These are phyloP conservation scores for Neodiprion virginianus DNA, from an alignment of 1,140 invertebrate genomes.

Conservation along the genomic window DNA sequence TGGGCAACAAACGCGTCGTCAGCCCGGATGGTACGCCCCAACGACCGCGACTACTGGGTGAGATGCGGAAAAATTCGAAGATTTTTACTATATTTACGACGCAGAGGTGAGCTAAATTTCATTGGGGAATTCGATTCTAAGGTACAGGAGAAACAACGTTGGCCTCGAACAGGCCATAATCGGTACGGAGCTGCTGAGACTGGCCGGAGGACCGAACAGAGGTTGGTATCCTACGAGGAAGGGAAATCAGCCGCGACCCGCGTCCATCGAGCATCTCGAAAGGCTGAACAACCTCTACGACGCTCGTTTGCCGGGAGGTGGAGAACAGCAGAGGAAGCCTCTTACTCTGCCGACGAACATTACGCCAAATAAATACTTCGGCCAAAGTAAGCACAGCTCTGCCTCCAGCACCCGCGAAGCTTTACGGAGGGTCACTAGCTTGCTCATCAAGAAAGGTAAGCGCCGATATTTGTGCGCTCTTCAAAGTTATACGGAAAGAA, in stretches of 20 bases:
- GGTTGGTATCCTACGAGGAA: conserved; percentile 81
- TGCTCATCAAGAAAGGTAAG: conserved; percentile 85
- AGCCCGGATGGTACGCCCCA: conserved; percentile 58
- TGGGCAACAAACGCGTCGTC: conserved; percentile 51
- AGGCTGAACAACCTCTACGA: conserved; percentile 67
- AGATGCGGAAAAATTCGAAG: conserved; percentile 8
- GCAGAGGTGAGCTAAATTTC: not conserved
- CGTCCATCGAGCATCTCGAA: conserved; percentile 84
- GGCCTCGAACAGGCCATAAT: conserved; percentile 72
- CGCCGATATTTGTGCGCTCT: conserved; percentile 47
- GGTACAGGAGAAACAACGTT: conserved; percentile 71
- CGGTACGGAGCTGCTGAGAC: conserved; percentile 76
- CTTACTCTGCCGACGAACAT: conserved; percentile 83
- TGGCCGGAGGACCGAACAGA: conserved; percentile 78
- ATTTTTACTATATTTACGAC: not conserved
- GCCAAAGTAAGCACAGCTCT: conserved; percentile 69
- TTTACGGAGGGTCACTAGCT: conserved; percentile 82
- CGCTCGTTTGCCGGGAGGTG: conserved; percentile 58
- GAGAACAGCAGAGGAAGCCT: conserved; percentile 72
- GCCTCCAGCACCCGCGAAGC: conserved; percentile 78
- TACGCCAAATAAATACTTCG: conserved; percentile 83
- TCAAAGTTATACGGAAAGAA: conserved; percentile 8
- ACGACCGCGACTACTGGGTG: conserved; percentile 57
- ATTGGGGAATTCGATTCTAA: conserved; percentile 33
- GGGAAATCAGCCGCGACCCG: conserved; percentile 67